Evolutionary conservation across 2,797 vertebrate species (phyloP), one percentile per base, ranked within the genome.

Genomic region (Pyrocephalus nanus): DNA sequence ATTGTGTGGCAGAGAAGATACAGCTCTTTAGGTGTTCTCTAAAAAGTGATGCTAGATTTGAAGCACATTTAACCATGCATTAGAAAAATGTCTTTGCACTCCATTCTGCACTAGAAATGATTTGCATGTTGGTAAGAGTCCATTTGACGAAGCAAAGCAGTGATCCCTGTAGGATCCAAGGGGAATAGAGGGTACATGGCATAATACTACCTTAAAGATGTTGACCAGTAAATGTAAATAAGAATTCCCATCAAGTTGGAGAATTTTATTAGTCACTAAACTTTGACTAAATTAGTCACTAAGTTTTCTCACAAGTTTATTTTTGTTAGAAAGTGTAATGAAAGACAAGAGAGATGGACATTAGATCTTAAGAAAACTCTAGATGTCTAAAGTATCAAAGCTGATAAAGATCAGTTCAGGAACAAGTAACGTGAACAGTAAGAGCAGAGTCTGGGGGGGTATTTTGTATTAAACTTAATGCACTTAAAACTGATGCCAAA

Each of bases 401-500:
- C 26, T 74, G 66, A 66, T 79, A 71, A 67, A 38, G 45, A 50
- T 53, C 23, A 30, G 18, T 81, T 94, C 36, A 81, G 78, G 61
- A 89, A 34, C 51, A 55, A 51, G 29, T 36, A 64, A 58, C 51
- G 51, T 87, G 53, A 77, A 88, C 57, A 53, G 22, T 25, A 80
- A 87, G 40, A 93, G 55, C 12, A 67, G 75, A 90, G 45, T 57
- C 53, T 88, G 36, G 79, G 83, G n/a, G 64, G 53, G 23, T n/a
- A 80, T 92, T 94, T 92, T 93, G 11, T 92, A 85, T 86, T 90
- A 73, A 91, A 75, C 36, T 88, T 92, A 54, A 92, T 84, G 94
- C 93, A 90, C 90, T 88, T 93, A 91, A 89, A 94, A 91, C 36
- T n/a, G 2, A 67, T 79, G 95, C 93, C 95, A 93, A 92, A 95